Evolutionary conservation across 2,797 vertebrate genomes (phyloP).

Genomic region (Poeciliopsis presidionis): DNA sequence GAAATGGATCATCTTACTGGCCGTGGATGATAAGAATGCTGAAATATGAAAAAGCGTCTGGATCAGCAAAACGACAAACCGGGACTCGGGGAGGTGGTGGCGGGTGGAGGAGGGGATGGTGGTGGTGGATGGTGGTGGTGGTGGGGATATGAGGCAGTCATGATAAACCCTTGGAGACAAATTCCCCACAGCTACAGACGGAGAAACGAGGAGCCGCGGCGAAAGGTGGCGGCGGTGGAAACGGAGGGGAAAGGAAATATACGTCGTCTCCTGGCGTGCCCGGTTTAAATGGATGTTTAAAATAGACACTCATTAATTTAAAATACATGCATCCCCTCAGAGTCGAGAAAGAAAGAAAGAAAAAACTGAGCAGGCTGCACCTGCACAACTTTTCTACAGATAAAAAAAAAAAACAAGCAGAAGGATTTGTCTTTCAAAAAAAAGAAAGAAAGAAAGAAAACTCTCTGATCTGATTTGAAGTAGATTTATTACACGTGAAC

Average conservation of each 20-base stretch:
- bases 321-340: conserved; percentile 19
- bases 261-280: conserved; percentile 27
- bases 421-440: neutral
- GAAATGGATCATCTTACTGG: conserved; percentile 82
- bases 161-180: conserved; percentile 77
- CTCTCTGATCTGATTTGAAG: conserved; percentile 20
- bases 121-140: conserved; percentile 18
- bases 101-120: conserved; percentile 20
- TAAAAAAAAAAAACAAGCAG: conserved; percentile 4
- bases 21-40: conserved; percentile 79
- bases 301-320: conserved; percentile 48
- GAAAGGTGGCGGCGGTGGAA: conserved; percentile 28
- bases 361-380: conserved; percentile 14
- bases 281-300: conserved; percentile 48
- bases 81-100: neutral
- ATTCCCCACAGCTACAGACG: conserved; percentile 64
- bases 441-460: neutral
- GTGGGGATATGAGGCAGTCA: conserved; percentile 67
- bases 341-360: neutral
- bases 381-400: conserved; percentile 17
- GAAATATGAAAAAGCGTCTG: conserved; percentile 79
- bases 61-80: conserved; percentile 80
- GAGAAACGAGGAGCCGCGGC: conserved; percentile 47
- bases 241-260: conserved; percentile 41
- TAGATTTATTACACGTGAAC: conserved; percentile 29